Base-by-base conservation (phyloP, 64 coral and sea anemone species). In the Stichodactyla mertensii region DNA sequence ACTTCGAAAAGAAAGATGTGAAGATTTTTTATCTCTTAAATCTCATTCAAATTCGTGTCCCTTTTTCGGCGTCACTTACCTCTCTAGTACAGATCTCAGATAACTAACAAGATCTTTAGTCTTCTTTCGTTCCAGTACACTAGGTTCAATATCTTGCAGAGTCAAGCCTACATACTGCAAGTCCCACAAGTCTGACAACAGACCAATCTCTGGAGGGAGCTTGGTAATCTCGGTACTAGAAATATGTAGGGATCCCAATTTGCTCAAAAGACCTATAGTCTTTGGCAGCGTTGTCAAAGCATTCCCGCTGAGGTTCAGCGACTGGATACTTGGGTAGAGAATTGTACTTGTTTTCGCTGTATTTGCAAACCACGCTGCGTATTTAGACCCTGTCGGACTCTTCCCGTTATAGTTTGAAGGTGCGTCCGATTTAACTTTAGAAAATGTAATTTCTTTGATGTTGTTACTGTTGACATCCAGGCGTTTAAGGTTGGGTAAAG, bases 81-180 rank as follows among this genome's bases (percentile, higher is more conserved):
- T 99, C 66, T 99, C 97, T 15, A 99, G 16, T 5, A 99, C 79
- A 22, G 97, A 99, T 92, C 93, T 89, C 3, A 99, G 86, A 77
- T 99, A 99, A 64, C 97, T 92, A 9, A 94, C 90, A 53, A 99
- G 86, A 26, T 92, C 93, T 84, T 99, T 99, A 11, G 97, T 99
- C 86, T 89, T 97, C 57, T 93, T 92, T 67, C 93, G 89, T 55
- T 99, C 97, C 70, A 99, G 55, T 22, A 99, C 97, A 87, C 88
- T 99, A 16, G 93, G 88, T 6, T 94, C 93, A 14, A 94, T 94
- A 82, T 99, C 90, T 55, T 90, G 88, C 7, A 99, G 79, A 4
- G 82, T 91, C 15, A 99, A 57, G 2, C 93, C 97, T 71, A 95
- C 90, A 24, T 95, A 94, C 78, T 94, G 93, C 6, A 99, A 70